Evolutionary conservation across 2,888 invertebrate genomes (phyloP).

Genomic region (Pseudanteris insignis): DNA sequence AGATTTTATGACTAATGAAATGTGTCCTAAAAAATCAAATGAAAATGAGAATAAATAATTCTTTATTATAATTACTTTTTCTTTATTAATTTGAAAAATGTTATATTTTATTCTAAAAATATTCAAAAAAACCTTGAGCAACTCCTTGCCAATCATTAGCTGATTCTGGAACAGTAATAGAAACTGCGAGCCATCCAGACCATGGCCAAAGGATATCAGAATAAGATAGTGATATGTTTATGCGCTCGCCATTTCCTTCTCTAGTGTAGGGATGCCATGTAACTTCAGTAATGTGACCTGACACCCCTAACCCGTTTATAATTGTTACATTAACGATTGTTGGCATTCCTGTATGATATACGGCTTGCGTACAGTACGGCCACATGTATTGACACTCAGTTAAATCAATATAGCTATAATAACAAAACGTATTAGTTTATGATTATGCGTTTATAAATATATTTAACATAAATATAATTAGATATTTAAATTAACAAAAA

Average conservation of each 20-base stretch:
- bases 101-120: slow-evolving; percentile 1
- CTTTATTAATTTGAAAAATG: too few relatives aligned
- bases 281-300: slow-evolving; percentile 75
- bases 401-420: slow-evolving; percentile 86
- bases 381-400: slow-evolving; percentile 98
- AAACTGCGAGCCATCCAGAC: slow-evolving; percentile 93
- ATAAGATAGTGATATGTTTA: slow-evolving; percentile 81
- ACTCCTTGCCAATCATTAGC: slow-evolving; percentile 79
- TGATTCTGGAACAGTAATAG: slow-evolving; percentile 74
- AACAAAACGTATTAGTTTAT: background rate
- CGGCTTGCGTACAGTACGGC: slow-evolving; percentile 96
- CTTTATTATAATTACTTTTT: too few relatives aligned
- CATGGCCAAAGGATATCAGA: slow-evolving; percentile 93
- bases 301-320: slow-evolving; percentile 91
- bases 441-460: too few relatives aligned
- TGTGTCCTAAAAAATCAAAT: slow-evolving; percentile 71
- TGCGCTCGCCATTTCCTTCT: slow-evolving; percentile 74
- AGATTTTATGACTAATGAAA: slow-evolving; percentile 85
- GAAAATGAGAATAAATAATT: too few relatives aligned
- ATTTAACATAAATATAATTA: too few relatives aligned
- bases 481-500: too few relatives aligned
- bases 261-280: slow-evolving; percentile 90
- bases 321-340: slow-evolving; percentile 94
- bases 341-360: slow-evolving; percentile 88
- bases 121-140: slow-evolving; percentile 71